These are phyloP conservation scores for Brachirus orientalis DNA, from an alignment of 2,113 vertebrate genomes.

Conservation along the genomic window DNA sequence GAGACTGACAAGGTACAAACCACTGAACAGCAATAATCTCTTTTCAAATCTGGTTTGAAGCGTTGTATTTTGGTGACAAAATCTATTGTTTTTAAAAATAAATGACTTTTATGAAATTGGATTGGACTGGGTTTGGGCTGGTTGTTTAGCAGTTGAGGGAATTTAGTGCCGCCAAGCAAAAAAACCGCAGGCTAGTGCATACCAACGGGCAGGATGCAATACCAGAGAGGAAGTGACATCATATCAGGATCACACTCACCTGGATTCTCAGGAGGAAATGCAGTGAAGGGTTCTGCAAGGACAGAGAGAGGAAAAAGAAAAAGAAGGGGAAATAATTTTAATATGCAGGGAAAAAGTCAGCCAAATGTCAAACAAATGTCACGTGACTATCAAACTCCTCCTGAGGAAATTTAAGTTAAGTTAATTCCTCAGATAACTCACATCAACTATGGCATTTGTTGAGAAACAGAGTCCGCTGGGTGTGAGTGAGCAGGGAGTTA, in stretches of 20 bases:
- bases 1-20: conserved; percentile 38
- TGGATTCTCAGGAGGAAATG: conserved; percentile 89
- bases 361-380: conserved; percentile 78
- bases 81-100: neutral
- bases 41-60: neutral
- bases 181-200: conserved; percentile 65
- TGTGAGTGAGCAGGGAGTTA: conserved; percentile 35
- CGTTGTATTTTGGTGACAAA: neutral
- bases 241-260: conserved; percentile 77
- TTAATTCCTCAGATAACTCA: conserved; percentile 60
- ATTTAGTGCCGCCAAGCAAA: conserved; percentile 56
- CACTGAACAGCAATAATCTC: too few species aligned
- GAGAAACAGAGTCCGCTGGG: conserved; percentile 24
- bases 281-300: conserved; percentile 90
- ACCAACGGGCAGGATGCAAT: conserved; percentile 74
- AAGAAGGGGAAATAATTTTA: conserved; percentile 46
- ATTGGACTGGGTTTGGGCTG: too few species aligned
- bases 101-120: neutral
- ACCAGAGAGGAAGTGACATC: conserved; percentile 65
- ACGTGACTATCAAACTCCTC: conserved; percentile 62
- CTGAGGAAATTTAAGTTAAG: conserved; percentile 52
- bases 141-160: too few species aligned
- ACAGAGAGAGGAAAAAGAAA: conserved; percentile 52
- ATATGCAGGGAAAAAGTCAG: conserved; percentile 59
- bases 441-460: conserved; percentile 64